Evolutionary conservation across 1,140 invertebrate species (phyloP), one percentile per base, ranked within the genome.

Genomic region (Spodoptera frugiperda): DNA sequence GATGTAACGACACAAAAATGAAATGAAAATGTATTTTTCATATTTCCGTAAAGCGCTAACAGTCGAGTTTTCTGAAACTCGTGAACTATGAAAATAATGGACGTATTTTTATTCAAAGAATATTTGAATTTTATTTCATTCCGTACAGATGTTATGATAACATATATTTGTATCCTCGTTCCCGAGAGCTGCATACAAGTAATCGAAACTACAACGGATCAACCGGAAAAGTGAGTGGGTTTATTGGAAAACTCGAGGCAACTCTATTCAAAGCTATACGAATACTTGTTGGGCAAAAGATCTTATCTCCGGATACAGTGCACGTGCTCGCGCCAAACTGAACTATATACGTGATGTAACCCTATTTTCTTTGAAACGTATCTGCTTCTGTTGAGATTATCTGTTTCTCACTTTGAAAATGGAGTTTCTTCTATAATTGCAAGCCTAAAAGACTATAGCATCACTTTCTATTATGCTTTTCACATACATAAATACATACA

Each of bases 161-260:
- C 15, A 4, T n/a, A 46, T 21, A 46, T 63, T 63, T 49, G 44
- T 21, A 19, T 21, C 30, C 21, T 48, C 44, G 12, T 65, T 14
- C 11, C 61, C 3, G 17, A n/a, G 39, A 49, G 61, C 61, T 65
- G 44, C 61, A 49, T 17, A 39, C 14, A 48, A 65, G 39, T 11
- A 48, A 65, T 65, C 17, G 61, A 65, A 49, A 65, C 61, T 48
- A 65, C 61, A 21, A 49, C 61, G 44, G 15, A 48, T 65, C 44
- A 65, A 48, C 61, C 61, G 61, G 61, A 65, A 65, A 48, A 65
- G 61, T 49, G 61, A 65, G 17, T 65, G 17, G 44, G 39, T 65
- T 65, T 65, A 65, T 65, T 65, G 61, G 61, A 65, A 65, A 65
- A 65, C 44, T 65, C 61, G 44, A 49, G 61, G 61, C 61, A 48